Conservation (phyloP, 2,797 vertebrate genomes). For the Australoheros facetus region DNA sequence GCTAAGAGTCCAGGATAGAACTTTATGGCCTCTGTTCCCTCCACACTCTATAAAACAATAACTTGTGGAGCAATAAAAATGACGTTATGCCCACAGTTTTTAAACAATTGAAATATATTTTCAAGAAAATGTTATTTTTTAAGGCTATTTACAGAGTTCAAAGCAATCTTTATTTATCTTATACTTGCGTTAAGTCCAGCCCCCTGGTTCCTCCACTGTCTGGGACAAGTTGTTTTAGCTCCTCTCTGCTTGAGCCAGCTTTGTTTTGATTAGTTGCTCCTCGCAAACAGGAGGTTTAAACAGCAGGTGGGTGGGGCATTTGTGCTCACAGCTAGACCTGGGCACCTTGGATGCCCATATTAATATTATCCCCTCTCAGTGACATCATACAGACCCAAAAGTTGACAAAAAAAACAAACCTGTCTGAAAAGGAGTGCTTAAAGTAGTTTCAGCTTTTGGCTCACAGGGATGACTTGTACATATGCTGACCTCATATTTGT, state of each 20-base stretch:
- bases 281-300: not conserved
- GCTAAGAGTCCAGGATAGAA: not conserved
- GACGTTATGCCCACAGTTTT: not conserved
- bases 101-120: not conserved
- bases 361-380: not conserved
- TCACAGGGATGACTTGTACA: not conserved
- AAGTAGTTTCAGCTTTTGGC: not conserved
- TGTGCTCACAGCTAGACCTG: not conserved
- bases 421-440: too few relatives aligned
- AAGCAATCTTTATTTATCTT: not conserved
- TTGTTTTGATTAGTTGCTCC: not conserved
- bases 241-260: rapidly evolving
- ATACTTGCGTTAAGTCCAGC: not conserved
- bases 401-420: too few relatives aligned
- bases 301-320: not conserved
- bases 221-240: not conserved
- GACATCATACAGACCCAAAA: not conserved
- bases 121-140: not conserved
- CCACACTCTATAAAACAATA: slow-evolving; percentile 80
- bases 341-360: not conserved
- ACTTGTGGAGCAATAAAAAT: not conserved
- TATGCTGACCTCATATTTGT: not conserved
- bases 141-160: not conserved
- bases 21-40: slow-evolving; percentile 53
- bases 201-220: not conserved